Conservation (phyloP, 2,888 invertebrate genomes). For the Idaea aversata region DNA sequence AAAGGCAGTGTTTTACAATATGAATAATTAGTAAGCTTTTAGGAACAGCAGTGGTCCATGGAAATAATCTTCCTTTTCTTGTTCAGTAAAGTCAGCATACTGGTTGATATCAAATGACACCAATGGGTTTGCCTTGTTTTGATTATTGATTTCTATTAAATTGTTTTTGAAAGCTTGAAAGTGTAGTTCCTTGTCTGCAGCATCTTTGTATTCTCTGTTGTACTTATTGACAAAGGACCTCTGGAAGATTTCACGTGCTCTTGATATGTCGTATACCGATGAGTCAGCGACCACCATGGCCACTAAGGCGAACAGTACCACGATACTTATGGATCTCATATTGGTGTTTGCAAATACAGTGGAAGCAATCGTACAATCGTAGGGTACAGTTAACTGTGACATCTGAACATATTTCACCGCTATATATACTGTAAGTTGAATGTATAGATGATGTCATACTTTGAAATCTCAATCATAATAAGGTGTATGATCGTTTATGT, state of each 20-base stretch:
- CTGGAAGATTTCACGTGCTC: constrained; percentile 38
- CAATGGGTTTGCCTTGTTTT: constrained; percentile 23
- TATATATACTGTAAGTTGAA: too few species aligned
- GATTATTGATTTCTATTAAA: constrained; percentile 38
- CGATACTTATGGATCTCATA: too few species aligned
- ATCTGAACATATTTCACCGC: too few species aligned
- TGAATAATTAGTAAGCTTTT: too few species aligned
- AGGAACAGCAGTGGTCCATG: background rate
- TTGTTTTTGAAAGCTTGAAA: constrained; percentile 37
- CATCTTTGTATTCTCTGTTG: constrained; percentile 42
- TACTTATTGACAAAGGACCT: constrained; percentile 36
- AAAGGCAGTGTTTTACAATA: too few species aligned
- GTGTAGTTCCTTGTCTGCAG: constrained; percentile 39
- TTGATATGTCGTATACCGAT: constrained; percentile 32
- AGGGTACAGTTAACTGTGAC: too few species aligned
- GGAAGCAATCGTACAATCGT: too few species aligned
- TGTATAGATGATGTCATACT: too few species aligned
- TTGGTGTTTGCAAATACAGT: too few species aligned
- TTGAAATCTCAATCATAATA: too few species aligned
- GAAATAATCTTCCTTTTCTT: constrained; percentile 28
- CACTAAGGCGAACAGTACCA: too few species aligned
- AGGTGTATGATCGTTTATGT: too few species aligned
- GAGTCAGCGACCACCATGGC: constrained; percentile 28
- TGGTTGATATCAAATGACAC: constrained; percentile 43
- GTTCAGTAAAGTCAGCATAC: constrained; percentile 46